These are phyloP conservation scores for Daphoenositta chrysoptera DNA, from an alignment of 2,113 vertebrate genomes.

Conservation along the genomic window DNA sequence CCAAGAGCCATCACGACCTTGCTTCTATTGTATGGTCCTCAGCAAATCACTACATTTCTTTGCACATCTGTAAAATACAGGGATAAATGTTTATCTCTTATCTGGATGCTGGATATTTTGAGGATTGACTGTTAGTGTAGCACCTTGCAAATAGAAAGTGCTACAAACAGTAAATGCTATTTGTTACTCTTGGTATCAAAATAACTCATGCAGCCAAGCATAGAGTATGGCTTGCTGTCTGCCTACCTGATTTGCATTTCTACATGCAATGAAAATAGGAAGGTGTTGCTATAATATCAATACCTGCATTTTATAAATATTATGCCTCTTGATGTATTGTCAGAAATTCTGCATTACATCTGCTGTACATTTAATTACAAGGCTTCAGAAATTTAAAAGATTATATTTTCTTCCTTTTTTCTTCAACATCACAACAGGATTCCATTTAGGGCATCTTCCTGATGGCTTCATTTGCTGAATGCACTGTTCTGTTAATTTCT, in stretches of 20 bases:
- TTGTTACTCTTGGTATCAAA: not conserved
- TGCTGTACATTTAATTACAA: not conserved
- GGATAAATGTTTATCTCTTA: not conserved
- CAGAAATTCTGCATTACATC: not conserved
- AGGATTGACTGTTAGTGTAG: not conserved
- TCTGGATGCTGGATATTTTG: not conserved
- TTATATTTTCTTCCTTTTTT: not conserved
- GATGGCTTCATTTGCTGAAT: not conserved
- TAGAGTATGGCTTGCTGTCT: not conserved
- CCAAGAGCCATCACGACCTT: not conserved
- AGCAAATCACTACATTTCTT: not conserved
- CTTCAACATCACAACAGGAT: not conserved
- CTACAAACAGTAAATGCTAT: not conserved
- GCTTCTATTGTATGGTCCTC: not conserved
- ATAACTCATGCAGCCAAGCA: constrained; percentile 6
- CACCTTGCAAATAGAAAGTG: not conserved
- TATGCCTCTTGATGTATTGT: not conserved
- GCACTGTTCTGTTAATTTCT: not conserved
- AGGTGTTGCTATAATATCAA: not conserved
- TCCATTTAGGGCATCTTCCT: not conserved
- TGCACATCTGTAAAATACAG: not conserved
- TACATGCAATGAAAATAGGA: not conserved
- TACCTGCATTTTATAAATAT: not conserved
- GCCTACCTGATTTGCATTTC: constrained; percentile 22
- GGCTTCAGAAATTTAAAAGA: not conserved